Evolutionary conservation across 2,888 invertebrate species (phyloP).

Genomic region (Cataglyphis cursor): DNA sequence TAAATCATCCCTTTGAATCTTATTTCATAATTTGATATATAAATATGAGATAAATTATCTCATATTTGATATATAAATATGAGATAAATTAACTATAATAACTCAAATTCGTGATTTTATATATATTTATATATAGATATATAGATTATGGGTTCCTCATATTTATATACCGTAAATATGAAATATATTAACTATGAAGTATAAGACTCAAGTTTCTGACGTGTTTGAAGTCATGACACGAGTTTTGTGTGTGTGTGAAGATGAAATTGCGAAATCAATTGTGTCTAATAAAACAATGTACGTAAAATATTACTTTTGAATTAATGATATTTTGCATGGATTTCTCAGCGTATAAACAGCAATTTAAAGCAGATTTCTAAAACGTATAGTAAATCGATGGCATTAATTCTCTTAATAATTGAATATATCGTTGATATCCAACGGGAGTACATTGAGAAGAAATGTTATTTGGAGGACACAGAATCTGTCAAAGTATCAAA

Average conservation of each 20-base stretch:
- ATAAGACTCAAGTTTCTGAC: slow-evolving; percentile 4
- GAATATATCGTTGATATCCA: slow-evolving; percentile 13
- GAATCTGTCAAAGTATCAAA: slow-evolving; percentile 41
- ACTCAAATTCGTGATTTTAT: neutral
- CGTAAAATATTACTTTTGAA: neutral
- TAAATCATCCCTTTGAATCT: slow-evolving; percentile 18
- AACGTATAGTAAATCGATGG: neutral
- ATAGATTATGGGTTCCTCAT: neutral
- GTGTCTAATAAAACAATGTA: slow-evolving; percentile 11
- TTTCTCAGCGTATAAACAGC: neutral
- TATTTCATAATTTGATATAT: neutral
- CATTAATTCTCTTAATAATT: slow-evolving; percentile 8
- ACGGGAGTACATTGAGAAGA: slow-evolving; percentile 18
- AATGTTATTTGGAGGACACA: slow-evolving; percentile 29
- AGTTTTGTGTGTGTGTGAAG: neutral
- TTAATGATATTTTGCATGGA: slow-evolving; percentile 16
- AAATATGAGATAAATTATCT: no score
- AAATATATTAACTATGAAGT: slow-evolving; percentile 32
- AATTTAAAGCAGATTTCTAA: slow-evolving; percentile 23
- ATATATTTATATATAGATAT: neutral
- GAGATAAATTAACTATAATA: slow-evolving; percentile 4
- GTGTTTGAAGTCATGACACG: neutral
- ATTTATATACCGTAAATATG: slow-evolving; percentile 16
- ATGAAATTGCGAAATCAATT: slow-evolving; percentile 17
- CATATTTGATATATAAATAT: neutral